phyloP scores from a whole-genome alignment of 2,113 vertebrate genomes.

The Triplophysa siluroides region DNA sequence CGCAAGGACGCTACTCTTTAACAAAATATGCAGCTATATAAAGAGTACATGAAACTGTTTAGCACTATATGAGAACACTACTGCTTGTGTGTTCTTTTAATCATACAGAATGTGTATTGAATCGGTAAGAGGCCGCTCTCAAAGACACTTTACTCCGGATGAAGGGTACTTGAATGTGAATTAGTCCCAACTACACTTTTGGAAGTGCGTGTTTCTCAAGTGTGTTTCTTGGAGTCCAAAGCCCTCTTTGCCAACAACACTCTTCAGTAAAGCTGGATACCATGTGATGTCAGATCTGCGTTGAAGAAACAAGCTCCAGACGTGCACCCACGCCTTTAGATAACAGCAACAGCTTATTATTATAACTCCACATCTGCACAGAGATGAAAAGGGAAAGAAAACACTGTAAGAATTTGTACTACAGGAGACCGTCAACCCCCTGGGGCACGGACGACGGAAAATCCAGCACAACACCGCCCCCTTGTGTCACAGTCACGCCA shows the following conservation, averaged over 20 bases:
- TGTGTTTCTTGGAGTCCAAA: slow-evolving; percentile 14
- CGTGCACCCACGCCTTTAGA: slow-evolving; percentile 16
- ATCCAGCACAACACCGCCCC: slow-evolving; percentile 27
- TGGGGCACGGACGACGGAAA: neutral
- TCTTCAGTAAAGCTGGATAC: slow-evolving; percentile 48
- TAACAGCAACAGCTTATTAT: slow-evolving; percentile 35
- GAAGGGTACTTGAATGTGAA: slow-evolving; percentile 31
- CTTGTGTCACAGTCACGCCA: slow-evolving; percentile 25
- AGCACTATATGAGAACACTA: no score
- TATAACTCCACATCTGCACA: slow-evolving; percentile 16
- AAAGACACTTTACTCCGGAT: neutral
- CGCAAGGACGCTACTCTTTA: neutral
- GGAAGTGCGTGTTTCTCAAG: slow-evolving; percentile 3
- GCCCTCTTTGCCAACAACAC: neutral
- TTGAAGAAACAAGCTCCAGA: slow-evolving; percentile 60
- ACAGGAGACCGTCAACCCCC: neutral
- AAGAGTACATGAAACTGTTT: no score
- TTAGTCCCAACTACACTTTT: neutral
- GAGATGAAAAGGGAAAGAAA: neutral
- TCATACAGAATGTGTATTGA: slow-evolving; percentile 12
- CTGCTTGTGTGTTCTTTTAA: neutral
- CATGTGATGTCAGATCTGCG: slow-evolving; percentile 56
- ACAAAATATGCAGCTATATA: no score
- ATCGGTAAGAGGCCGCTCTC: slow-evolving; percentile 12
- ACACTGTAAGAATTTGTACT: neutral